Evolutionary conservation across 2,888 invertebrate genomes (phyloP).

Genomic region (Hydriomena furcata): DNA sequence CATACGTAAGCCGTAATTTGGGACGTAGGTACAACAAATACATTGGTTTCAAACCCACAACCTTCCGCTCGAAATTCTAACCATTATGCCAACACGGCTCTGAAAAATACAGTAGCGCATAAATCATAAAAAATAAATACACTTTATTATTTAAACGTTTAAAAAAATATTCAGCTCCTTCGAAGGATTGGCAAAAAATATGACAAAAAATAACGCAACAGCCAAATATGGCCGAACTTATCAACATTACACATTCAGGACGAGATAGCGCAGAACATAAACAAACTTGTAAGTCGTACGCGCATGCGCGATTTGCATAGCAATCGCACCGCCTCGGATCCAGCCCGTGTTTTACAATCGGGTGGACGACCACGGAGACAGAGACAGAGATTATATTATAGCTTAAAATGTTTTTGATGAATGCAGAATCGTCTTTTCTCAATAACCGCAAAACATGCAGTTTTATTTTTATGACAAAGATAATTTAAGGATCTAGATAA

Average conservation of each 20-base stretch:
- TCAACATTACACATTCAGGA: conserved; percentile 36
- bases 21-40: too few species aligned
- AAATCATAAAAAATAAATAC: too few species aligned
- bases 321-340: conserved; percentile 36
- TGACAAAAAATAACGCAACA: neutral
- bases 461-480: too few species aligned
- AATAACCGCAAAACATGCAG: too few species aligned
- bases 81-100: too few species aligned
- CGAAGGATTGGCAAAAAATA: conserved; percentile 4
- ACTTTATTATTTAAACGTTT: neutral
- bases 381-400: neutral
- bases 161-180: neutral
- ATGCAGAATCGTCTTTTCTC: too few species aligned
- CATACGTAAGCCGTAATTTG: too few species aligned
- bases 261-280: conserved; percentile 31
- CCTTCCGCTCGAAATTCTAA: too few species aligned
- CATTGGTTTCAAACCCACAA: too few species aligned
- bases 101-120: too few species aligned
- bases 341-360: conserved; percentile 18
- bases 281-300: conserved; percentile 34
- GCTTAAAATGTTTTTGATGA: too few species aligned
- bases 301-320: conserved; percentile 42
- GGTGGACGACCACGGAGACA: conserved; percentile 3
- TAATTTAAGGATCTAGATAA: too few species aligned
- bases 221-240: conserved; percentile 6